Evolutionary conservation across 2,888 invertebrate species (phyloP).

Genomic region (Tenthredo distinguenda): DNA sequence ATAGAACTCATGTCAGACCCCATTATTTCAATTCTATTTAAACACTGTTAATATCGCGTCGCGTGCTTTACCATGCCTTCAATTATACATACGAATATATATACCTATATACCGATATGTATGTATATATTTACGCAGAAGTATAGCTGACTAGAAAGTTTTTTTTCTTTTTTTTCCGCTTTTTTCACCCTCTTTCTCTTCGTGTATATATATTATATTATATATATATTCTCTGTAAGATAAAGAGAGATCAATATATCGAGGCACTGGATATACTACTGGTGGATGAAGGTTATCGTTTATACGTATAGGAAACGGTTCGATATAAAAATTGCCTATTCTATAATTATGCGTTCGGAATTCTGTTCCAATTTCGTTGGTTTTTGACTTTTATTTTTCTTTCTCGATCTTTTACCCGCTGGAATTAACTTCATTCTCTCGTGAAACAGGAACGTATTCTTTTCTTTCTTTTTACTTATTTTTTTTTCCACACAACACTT

Average conservation of each 20-base stretch:
- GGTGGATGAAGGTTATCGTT: neutral
- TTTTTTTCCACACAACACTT: neutral
- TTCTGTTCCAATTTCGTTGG: neutral
- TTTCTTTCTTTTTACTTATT: neutral
- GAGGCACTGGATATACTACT: neutral
- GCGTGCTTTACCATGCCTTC: neutral
- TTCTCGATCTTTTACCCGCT: neutral
- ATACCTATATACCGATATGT: too few relatives aligned
- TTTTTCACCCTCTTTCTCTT: neutral
- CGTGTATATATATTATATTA: too few relatives aligned
- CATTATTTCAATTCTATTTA: constrained; percentile 40
- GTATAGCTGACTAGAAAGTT: neutral
- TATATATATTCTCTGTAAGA: neutral
- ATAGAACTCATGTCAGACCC: neutral
- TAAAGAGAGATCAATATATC: neutral
- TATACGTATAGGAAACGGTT: neutral
- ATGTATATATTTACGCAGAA: neutral
- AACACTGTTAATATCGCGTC: constrained; percentile 4
- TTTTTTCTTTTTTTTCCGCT: neutral
- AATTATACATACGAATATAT: neutral
- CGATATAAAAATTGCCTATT: neutral
- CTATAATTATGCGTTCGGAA: neutral
- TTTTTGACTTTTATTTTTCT: neutral
- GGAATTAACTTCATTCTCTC: neutral
- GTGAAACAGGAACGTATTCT: neutral